Evolutionary conservation across 2,797 vertebrate species (phyloP).

Genomic region (Bothrops alternatus): DNA sequence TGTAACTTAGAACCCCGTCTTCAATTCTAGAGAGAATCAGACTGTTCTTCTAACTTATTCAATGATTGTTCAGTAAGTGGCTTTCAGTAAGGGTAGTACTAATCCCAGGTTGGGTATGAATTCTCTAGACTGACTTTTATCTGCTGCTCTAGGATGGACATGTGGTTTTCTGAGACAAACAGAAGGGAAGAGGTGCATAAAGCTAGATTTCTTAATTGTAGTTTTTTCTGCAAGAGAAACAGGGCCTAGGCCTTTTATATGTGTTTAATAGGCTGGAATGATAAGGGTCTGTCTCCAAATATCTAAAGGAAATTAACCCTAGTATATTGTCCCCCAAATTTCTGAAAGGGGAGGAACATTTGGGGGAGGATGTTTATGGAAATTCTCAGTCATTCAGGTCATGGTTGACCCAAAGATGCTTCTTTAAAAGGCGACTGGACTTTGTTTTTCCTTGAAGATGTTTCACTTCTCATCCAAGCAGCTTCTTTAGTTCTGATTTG

Average conservation of each 20-base stretch:
- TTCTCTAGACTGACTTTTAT: neutral
- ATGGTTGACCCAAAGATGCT: neutral
- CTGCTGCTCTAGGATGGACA: neutral
- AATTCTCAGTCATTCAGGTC: neutral
- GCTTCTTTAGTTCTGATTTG: neutral
- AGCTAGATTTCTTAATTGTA: neutral
- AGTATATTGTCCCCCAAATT: neutral
- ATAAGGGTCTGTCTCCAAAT: too few relatives aligned
- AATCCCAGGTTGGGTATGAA: neutral
- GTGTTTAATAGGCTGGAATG: neutral
- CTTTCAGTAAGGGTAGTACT: neutral
- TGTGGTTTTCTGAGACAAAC: neutral
- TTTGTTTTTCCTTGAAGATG: neutral
- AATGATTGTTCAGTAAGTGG: conserved; percentile 6
- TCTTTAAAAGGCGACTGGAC: neutral
- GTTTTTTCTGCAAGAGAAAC: neutral
- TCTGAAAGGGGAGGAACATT: neutral
- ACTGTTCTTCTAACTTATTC: neutral
- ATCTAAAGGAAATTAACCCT: neutral
- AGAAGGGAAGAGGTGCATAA: neutral
- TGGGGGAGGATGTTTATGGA: neutral
- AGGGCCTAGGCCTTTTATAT: neutral
- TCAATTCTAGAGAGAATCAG: neutral
- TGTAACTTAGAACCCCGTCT: neutral
- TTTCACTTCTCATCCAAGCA: neutral